Evolutionary conservation across 2,113 vertebrate species (phyloP).

Genomic region (Bubo bubo): DNA sequence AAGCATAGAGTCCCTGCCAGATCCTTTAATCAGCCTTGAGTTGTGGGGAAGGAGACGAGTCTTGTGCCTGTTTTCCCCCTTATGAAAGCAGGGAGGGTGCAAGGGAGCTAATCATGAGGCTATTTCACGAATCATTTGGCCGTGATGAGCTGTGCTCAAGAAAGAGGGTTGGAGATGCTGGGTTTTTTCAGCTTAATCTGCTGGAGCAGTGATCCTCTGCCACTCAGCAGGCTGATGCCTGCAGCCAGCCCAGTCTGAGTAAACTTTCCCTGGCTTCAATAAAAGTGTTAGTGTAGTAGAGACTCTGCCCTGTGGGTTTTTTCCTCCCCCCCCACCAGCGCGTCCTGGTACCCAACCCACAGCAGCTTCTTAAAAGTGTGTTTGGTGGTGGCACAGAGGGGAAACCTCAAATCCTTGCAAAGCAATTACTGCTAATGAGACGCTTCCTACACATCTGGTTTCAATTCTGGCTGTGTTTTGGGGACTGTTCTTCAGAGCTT

Average conservation of each 20-base stretch:
- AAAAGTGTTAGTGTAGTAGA: neutral
- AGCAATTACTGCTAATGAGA: slow-evolving; percentile 65
- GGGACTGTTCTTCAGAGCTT: neutral
- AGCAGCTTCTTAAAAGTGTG: neutral
- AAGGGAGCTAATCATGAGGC: neutral
- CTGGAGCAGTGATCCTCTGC: neutral
- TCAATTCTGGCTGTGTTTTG: neutral
- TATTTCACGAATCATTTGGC: slow-evolving; percentile 5
- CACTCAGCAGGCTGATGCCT: neutral
- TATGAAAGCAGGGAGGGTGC: neutral
- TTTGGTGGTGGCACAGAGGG: slow-evolving; percentile 1
- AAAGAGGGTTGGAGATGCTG: neutral
- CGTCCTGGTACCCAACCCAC: neutral
- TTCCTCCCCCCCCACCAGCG: neutral
- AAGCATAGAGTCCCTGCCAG: neutral
- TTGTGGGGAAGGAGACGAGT: neutral
- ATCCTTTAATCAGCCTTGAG: neutral
- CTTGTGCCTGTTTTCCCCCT: neutral
- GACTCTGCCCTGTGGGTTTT: neutral
- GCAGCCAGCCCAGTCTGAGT: neutral
- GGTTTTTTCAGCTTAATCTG: neutral
- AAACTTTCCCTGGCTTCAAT: slow-evolving; percentile 1
- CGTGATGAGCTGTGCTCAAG: neutral
- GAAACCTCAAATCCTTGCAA: slow-evolving; percentile 68
- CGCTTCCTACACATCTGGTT: slow-evolving; percentile 65